Evolutionary conservation across 2,888 invertebrate species (phyloP).

Genomic region (Cerceris ruficornis): DNA sequence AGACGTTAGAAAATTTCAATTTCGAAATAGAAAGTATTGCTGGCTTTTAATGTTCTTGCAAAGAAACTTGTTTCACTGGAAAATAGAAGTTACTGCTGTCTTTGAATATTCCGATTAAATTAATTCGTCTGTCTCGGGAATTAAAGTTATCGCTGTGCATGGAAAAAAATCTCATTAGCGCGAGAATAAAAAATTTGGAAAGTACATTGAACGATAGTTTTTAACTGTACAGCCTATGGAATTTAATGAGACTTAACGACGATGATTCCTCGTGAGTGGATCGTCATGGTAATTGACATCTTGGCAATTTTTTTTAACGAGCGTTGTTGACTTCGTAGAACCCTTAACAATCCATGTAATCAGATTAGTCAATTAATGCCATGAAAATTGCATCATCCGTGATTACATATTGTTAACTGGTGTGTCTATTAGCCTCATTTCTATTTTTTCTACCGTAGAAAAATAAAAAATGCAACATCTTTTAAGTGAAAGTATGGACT

Average conservation of each 20-base stretch:
- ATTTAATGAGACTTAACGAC: constrained; percentile 23
- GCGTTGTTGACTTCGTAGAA: constrained; percentile 41
- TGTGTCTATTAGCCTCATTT: background rate
- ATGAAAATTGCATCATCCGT: constrained; percentile 44
- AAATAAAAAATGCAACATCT: no score
- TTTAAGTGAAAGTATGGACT: no score
- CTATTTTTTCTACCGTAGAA: background rate
- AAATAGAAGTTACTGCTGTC: no score
- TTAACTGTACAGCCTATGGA: constrained; percentile 4
- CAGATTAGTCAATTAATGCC: constrained; percentile 49
- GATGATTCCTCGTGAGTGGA: constrained; percentile 21
- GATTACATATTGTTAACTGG: constrained; percentile 26
- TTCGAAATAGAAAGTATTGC: no score
- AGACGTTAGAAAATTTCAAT: no score
- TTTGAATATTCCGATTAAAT: no score
- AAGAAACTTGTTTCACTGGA: no score
- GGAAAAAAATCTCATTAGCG: no score
- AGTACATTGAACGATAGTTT: background rate
- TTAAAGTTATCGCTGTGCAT: background rate
- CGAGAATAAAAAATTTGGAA: background rate
- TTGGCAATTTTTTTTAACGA: constrained; percentile 17
- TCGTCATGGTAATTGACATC: constrained; percentile 41
- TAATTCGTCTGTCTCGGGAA: no score
- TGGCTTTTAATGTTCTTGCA: no score
- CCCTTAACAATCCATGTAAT: constrained; percentile 36